These are phyloP conservation scores for Bembecia ichneumoniformis DNA, from an alignment of 2,888 invertebrate species.

Conservation along the genomic window DNA sequence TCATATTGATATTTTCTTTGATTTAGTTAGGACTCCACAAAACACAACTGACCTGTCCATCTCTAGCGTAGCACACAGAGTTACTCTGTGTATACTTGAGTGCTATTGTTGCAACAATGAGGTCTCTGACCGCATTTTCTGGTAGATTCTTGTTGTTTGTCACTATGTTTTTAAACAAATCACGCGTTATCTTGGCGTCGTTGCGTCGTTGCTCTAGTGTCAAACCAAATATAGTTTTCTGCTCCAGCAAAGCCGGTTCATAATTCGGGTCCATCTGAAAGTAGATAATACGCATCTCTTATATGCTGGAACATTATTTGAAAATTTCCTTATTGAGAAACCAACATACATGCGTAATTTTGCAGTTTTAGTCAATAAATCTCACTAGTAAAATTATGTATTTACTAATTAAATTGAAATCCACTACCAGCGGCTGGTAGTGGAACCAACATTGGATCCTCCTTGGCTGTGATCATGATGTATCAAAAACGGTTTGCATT, in stretches of 20 bases:
- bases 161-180: constrained; percentile 87
- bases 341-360: too few relatives aligned
- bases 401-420: too few relatives aligned
- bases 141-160: constrained; percentile 78
- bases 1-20: too few relatives aligned
- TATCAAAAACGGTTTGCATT: too few relatives aligned
- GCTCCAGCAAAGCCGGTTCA: constrained; percentile 85
- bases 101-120: constrained; percentile 96
- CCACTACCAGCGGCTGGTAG: too few relatives aligned
- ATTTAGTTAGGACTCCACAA: too few relatives aligned
- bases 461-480: too few relatives aligned
- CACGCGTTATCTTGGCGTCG: constrained; percentile 84
- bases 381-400: too few relatives aligned
- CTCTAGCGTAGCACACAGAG: constrained; percentile 95
- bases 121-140: constrained; percentile 84
- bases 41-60: constrained; percentile 78
- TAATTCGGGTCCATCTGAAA: constrained; percentile 88
- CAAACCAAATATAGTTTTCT: constrained; percentile 86
- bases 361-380: too few relatives aligned
- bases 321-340: too few relatives aligned
- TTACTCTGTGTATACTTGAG: constrained; percentile 99
- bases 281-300: background rate
- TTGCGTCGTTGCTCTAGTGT: constrained; percentile 91
- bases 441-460: too few relatives aligned
- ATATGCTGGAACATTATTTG: background rate